These are phyloP conservation scores for Drosophila birchii DNA, from an alignment of 2,888 invertebrate genomes.

Conservation along the genomic window DNA sequence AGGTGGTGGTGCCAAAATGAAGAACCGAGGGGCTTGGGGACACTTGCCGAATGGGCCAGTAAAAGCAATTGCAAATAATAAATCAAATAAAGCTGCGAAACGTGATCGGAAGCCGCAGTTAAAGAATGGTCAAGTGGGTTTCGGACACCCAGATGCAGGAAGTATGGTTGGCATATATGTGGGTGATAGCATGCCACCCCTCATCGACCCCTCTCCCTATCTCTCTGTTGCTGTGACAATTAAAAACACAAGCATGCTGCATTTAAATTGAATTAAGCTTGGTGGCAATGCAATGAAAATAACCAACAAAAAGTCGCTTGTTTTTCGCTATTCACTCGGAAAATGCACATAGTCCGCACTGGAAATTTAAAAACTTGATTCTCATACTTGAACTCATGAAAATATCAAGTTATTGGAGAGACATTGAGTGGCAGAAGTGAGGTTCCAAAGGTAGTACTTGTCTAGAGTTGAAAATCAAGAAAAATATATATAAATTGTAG, in stretches of 20 bases:
- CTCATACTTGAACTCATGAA: neutral
- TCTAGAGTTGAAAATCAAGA: neutral
- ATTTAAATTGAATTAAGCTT: slow-evolving; percentile 44
- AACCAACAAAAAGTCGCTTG: neutral
- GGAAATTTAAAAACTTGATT: neutral
- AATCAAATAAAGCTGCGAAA: slow-evolving; percentile 73
- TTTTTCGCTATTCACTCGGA: slow-evolving; percentile 2
- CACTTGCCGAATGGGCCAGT: slow-evolving; percentile 14
- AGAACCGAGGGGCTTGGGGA: neutral
- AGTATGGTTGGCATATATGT: slow-evolving; percentile 17
- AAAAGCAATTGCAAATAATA: slow-evolving; percentile 59
- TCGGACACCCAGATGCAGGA: slow-evolving; percentile 33
- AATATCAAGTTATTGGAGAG: slow-evolving; percentile 3
- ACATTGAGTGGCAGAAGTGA: neutral
- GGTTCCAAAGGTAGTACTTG: neutral
- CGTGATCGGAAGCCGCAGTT: slow-evolving; percentile 63
- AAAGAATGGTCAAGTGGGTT: slow-evolving; percentile 42
- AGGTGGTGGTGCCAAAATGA: slow-evolving; percentile 19
- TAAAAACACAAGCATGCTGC: slow-evolving; percentile 27
- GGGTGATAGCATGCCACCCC: slow-evolving; percentile 4
- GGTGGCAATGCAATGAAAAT: slow-evolving; percentile 1
- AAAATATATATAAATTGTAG: neutral
- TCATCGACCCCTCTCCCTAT: neutral
- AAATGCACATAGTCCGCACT: neutral
- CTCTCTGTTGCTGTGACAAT: slow-evolving; percentile 10